Percentiles rank a stretch among this genome's conserved stretches.
Conservation (phyloP, 2,797 vertebrate genomes). For the Chrosomus eos region DNA sequence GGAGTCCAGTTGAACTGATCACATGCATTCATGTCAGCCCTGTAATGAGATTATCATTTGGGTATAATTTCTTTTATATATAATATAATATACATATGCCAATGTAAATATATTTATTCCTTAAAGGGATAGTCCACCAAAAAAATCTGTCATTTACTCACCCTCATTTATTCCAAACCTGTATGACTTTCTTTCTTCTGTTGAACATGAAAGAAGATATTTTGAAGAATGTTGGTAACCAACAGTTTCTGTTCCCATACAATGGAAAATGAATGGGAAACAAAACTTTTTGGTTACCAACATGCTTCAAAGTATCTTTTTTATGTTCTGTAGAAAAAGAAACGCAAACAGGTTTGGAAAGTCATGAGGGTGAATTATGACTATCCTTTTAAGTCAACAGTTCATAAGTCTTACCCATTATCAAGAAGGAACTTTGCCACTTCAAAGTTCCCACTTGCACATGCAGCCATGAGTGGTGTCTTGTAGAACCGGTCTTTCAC, state of each 20-base stretch:
- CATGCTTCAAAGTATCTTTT: not conserved
- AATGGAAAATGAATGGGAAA: not conserved
- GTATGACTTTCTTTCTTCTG: not conserved
- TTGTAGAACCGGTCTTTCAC: conserved; percentile 87
- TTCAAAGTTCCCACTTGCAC: conserved; percentile 82
- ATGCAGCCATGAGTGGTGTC: conserved; percentile 91
- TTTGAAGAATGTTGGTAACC: not conserved
- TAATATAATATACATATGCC: not conserved
- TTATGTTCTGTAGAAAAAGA: not conserved
- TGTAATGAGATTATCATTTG: not conserved
- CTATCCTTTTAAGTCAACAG: not conserved
- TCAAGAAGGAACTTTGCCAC: conserved; percentile 85
- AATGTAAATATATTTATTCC: not conserved
- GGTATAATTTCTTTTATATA: not conserved
- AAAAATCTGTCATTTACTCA: not conserved
- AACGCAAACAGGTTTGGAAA: not conserved
- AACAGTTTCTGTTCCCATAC: not conserved
- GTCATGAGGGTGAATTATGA: not conserved
- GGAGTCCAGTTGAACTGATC: conserved; percentile 95
- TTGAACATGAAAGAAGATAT: too few relatives aligned
- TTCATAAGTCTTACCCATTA: conserved; percentile 77
- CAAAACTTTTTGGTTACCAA: not conserved
- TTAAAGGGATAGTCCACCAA: not conserved
- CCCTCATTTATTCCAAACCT: not conserved
- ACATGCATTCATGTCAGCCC: conserved; percentile 49